Base-by-base conservation (phyloP, 2,888 invertebrate species). In the Eristalis tenax region DNA sequence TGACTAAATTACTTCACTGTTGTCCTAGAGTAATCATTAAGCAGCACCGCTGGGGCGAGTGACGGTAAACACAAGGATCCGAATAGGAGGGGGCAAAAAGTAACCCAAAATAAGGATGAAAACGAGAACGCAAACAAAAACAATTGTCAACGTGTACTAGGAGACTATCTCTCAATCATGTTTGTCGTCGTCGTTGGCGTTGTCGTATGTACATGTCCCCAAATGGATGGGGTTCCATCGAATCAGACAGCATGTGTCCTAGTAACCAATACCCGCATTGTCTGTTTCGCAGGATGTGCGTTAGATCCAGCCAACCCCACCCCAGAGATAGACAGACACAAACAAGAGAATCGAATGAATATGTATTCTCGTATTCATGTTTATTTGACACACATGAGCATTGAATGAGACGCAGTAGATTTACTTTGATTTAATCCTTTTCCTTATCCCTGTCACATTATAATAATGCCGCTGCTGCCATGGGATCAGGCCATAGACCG, bases 371-470 rank as follows among this genome's bases (percentile, higher is more conserved):
- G 38, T 75, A 64, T 68, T 70, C 79, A 66, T 71, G 75, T 87
- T 79, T 75, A 79, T 79, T 61, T 86, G 61, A 63, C 83, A 78
- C 83, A 74, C 79, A 79, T 76, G 83, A 73, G 75, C 79, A 87
- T 83, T 79, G 86, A 83, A 87, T 71, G 83, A 83, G 75, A 68
- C 71, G 86, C 65, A 83, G 83, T 80, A 76, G 80, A 83, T 87
- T 83, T 79, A 79, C 83, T 87, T 83, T 83, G 87, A 87, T 87
- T 87, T 87, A 87, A 87, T 87, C 87, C 87, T 80, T 87, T 83
- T 57, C 82, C 68, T 87, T 86, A 82, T 86, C 82, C 82, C 74
- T 82, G 76, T 63, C 77, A 38, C 77, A 82, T 80, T 86, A 78
- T 70, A 69, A 86, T 69, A 78, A 61, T 64, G 43, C 43, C 43